Evolutionary conservation across 2,113 vertebrate genomes (phyloP).

Genomic region (Oriolus oriolus): DNA sequence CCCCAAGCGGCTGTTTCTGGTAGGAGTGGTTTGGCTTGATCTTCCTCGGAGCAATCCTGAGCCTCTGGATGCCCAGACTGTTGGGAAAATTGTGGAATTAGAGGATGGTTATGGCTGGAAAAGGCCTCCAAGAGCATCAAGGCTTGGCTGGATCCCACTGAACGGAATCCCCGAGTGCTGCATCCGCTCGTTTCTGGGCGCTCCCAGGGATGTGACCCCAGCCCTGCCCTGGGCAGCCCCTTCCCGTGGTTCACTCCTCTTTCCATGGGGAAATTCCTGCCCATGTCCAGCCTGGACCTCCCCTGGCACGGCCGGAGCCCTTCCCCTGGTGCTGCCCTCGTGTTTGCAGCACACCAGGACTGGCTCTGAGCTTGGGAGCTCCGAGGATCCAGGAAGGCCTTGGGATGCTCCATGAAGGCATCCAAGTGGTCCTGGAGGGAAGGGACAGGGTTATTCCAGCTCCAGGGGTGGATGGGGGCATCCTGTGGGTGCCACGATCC

Average conservation of each 20-base stretch:
- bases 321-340: rapidly evolving
- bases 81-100: background rate
- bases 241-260: no score
- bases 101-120: background rate
- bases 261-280: background rate
- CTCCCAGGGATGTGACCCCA: background rate
- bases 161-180: rapidly evolving
- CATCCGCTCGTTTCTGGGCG: no score
- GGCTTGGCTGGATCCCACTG: background rate
- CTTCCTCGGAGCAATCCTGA: background rate
- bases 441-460: rapidly evolving
- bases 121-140: background rate
- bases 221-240: background rate
- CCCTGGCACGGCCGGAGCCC: background rate
- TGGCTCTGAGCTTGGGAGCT: background rate
- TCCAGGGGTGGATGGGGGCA: background rate
- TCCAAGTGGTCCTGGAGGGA: background rate
- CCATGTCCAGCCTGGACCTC: background rate
- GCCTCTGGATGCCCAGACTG: background rate
- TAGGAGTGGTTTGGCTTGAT: background rate
- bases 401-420: background rate
- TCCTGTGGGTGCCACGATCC: background rate
- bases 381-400: background rate
- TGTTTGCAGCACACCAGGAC: no score
- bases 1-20: background rate